phyloP scores from a whole-genome alignment of 1,140 invertebrate species.

The Drosophila virilis region DNA sequence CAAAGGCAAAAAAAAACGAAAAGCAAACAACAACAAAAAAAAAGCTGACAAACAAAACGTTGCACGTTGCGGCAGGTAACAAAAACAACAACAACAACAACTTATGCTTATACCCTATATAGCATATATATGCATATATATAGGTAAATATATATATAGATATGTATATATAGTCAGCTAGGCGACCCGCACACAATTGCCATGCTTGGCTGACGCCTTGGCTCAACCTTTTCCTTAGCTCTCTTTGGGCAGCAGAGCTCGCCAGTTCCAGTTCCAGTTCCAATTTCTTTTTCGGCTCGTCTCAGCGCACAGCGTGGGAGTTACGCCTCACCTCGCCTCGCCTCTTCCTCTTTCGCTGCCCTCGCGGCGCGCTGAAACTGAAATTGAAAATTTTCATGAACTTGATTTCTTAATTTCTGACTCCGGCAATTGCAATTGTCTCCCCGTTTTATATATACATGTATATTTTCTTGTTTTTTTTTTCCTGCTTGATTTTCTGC shows the following conservation, averaged over 20 bases:
- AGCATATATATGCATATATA: background rate
- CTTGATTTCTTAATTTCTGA: slow-evolving; percentile 74
- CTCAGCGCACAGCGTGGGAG: slow-evolving; percentile 71
- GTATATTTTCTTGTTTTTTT: background rate
- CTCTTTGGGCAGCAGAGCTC: slow-evolving; percentile 2
- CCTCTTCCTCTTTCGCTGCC: background rate
- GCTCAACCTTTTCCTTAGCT: slow-evolving; percentile 36
- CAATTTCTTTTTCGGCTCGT: slow-evolving; percentile 37
- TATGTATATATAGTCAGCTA: background rate
- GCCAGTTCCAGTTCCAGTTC: slow-evolving; percentile 1
- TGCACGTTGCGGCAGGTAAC: slow-evolving; percentile 52
- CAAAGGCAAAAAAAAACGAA: slow-evolving; percentile 22
- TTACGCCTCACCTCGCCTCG: slow-evolving; percentile 2
- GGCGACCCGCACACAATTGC: slow-evolving; percentile 29
- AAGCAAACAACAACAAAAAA: slow-evolving; percentile 19
- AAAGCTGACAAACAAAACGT: slow-evolving; percentile 31
- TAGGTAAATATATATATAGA: slow-evolving; percentile 1
- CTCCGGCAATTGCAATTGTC: slow-evolving; percentile 49
- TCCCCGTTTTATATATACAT: slow-evolving; percentile 22
- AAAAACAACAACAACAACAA: slow-evolving; percentile 15
- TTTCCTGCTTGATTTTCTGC: slow-evolving; percentile 8
- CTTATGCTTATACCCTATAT: slow-evolving; percentile 10
- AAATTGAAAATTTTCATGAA: slow-evolving; percentile 68
- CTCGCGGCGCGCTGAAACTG: slow-evolving; percentile 47
- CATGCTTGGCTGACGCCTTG: slow-evolving; percentile 42